Base-by-base conservation (phyloP, 2,113 vertebrate genomes). In the Lynx canadensis region DNA sequence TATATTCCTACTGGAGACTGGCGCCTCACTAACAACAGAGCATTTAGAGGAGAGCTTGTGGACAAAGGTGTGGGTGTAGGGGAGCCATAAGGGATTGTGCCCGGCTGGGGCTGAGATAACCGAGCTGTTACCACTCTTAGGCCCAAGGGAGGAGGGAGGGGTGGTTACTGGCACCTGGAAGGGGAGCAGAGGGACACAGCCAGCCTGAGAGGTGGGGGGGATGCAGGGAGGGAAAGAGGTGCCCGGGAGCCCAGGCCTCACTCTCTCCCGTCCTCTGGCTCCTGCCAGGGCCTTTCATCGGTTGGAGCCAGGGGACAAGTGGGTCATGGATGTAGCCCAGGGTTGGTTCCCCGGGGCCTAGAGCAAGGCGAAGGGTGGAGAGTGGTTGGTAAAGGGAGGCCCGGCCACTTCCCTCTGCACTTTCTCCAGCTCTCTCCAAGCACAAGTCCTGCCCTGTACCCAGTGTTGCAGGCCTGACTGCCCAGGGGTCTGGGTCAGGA, bases 1-100 rank as follows among this genome's bases (percentile, higher is more conserved):
- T 36, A 12, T 4, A 5, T 68, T 76, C 25, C 31, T 27, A 3
- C 4, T 7, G 66, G 83, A 82, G 81, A 41, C 76, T 1, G 19
- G 25, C 0, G 0, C 33, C 19, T 57, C 1, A 7, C 52, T 66
- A n/a, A 65, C 21, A 45, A 27, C 10, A 15, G 50, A 74, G 3
- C 36, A 27, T 19, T 57, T n/a, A 29, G 45, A 57, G 50, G 38
- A 38, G 38, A 69, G 9, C 33, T n/a, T 76, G 33, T 4, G 36
- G 27, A 55, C 6, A 9, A 25, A 50, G 57, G 18, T 68, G 57
- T 41, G 68, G 57, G 16, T 33, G 3, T 69, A 12, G 57, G 57
- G 23, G 81, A 48, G 14, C 31, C 38, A 5, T 23, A 31, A 57
- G 71, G 60, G 50, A 41, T 23, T 52, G 82, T 29, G 25, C n/a